These are phyloP conservation scores for Sebastes matsubarae DNA, from an alignment of 2,797 vertebrate species.

Conservation along the genomic window DNA sequence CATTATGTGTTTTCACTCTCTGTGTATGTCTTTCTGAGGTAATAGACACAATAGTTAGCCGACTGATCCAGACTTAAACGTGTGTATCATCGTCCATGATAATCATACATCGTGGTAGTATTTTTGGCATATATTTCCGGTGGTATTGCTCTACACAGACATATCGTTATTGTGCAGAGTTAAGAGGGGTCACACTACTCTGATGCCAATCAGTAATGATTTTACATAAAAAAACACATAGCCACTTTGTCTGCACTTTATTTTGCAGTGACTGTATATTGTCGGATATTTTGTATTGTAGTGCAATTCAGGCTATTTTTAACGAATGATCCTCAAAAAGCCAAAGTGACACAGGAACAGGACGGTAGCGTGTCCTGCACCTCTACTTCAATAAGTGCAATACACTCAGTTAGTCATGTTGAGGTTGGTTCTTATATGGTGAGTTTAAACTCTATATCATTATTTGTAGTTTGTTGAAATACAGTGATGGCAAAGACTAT, in stretches of 20 bases:
- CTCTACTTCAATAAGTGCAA: conserved; percentile 70
- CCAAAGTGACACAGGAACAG: conserved; percentile 71
- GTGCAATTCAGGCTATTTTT: conserved; percentile 35
- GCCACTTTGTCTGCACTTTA: conserved; percentile 69
- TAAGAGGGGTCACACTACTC: background rate
- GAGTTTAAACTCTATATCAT: background rate
- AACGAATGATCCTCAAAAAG: conserved; percentile 58
- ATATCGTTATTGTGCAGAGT: conserved; percentile 9
- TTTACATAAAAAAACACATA: conserved; percentile 29
- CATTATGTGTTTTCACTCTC: conserved; percentile 55
- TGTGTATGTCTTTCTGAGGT: conserved; percentile 51
- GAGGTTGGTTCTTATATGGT: conserved; percentile 14
- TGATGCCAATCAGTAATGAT: conserved; percentile 33
- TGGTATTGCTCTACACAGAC: conserved; percentile 1
- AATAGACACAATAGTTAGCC: conserved; percentile 37
- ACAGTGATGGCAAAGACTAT: background rate
- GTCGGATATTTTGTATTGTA: conserved; percentile 43
- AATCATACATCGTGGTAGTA: conserved; percentile 32
- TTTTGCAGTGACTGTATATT: conserved; percentile 56
- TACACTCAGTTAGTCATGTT: conserved; percentile 48
- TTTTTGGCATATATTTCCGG: conserved; percentile 28
- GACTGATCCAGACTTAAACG: conserved; percentile 25
- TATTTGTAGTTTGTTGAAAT: conserved; percentile 18
- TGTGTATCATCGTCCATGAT: conserved; percentile 49
- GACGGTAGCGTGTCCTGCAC: conserved; percentile 42